Base-by-base conservation (phyloP, 1,140 invertebrate species). In the Micrasema minimum region DNA sequence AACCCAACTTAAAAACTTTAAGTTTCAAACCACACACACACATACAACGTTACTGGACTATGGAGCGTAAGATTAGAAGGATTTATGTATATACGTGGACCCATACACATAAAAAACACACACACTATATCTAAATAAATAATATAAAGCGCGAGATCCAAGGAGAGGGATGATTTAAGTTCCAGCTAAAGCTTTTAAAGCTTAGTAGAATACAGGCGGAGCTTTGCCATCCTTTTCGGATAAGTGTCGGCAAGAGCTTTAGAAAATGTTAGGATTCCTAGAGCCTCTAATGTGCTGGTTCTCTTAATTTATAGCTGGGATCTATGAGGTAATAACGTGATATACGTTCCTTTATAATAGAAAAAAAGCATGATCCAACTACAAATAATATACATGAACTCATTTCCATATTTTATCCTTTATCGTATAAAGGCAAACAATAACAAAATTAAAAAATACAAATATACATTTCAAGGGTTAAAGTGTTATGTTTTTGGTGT, bases 81-180 rank as follows among this genome's bases (percentile, higher is more conserved):
- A 22, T 51, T 51, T 51, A 20, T 51, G 2, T 18, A 51, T 22
- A 26, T 12, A 37, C 2, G 26, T 31, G 7, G 2, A 4, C 26
- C 26, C 26, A 31, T 31, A 31, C 26, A 31, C 7, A 31, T 31
- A 31, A n/a, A n/a, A n/a, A n/a, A n/a, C n/a, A n/a, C n/a, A n/a
- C n/a, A n/a, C n/a, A n/a, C 6, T 59, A 20, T 35, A 43, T 38
- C 20, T 11, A 43, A 35, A 66, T 72, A 72, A 68, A 72, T 72
- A 72, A 72, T 68, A 72, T 66, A 68, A 72, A 41, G 65, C 35
- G 66, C 37, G 46, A 64, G 59, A 51, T 65, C 50, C 16, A 64
- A 50, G 71, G 61, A 69, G 43, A 16, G 66, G 62, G 67, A 72
- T 72, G 71, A 72, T 72, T 69, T 72, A 72, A 69, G 66, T 69